Conservation (phyloP, 1,140 invertebrate species). For the Paraescarpia echinospica region DNA sequence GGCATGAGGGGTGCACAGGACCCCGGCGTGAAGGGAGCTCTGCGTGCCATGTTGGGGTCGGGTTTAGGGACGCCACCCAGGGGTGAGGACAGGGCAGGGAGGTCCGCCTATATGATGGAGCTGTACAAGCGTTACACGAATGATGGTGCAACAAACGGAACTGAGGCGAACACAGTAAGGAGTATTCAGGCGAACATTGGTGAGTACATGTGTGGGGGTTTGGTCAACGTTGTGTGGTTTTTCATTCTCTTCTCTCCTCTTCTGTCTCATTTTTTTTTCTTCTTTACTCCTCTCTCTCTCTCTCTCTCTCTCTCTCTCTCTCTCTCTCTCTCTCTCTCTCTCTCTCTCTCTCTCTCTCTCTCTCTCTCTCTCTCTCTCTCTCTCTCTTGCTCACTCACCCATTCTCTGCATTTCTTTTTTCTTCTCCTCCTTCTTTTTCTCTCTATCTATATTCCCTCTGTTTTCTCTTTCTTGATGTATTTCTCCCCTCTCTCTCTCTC, state of each 20-base stretch:
- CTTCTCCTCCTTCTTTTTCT: conserved; percentile 27
- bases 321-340: background rate
- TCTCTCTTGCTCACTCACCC: background rate
- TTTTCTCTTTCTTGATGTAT: background rate
- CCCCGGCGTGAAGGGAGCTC: background rate
- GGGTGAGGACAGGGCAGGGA: conserved; percentile 9
- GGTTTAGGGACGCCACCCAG: background rate
- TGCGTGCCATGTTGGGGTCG: background rate
- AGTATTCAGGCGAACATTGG: conserved; percentile 45
- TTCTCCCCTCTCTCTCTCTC: background rate
- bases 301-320: background rate
- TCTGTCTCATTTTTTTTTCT: background rate
- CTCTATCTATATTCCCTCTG: conserved; percentile 1
- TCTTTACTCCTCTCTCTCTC: background rate
- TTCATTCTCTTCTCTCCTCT: background rate
- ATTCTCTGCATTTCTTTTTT: background rate
- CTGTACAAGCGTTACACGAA: conserved; percentile 44
- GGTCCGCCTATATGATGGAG: conserved; percentile 45
- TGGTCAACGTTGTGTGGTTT: background rate
- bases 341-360: conserved; percentile 1
- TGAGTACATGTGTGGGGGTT: conserved; percentile 27
- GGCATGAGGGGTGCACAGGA: background rate
- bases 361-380: background rate
- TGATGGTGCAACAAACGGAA: conserved; percentile 31
- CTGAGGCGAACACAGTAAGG: conserved; percentile 43